Percentiles rank a stretch among this genome's conserved stretches.
These are phyloP conservation scores for Xylocampa areola DNA, from an alignment of 2,888 invertebrate species.

Conservation along the genomic window DNA sequence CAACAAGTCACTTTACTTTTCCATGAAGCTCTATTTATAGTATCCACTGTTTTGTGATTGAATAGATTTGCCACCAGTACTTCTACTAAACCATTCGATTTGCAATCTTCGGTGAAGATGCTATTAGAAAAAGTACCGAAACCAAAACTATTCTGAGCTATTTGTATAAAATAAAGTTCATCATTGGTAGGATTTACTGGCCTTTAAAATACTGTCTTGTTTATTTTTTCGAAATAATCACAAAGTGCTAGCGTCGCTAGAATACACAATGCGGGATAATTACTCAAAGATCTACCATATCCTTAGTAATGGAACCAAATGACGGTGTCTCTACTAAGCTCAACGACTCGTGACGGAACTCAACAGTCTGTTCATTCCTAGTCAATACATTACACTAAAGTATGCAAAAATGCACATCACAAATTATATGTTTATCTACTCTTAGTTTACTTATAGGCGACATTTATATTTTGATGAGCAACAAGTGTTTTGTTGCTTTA, in stretches of 20 bases:
- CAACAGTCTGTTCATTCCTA: slow-evolving; percentile 52
- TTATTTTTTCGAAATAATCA: background rate
- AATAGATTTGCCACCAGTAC: too few species aligned
- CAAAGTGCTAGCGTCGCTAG: slow-evolving; percentile 47
- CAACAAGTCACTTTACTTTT: background rate
- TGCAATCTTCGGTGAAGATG: too few species aligned
- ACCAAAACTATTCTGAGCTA: too few species aligned
- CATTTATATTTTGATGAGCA: slow-evolving; percentile 61
- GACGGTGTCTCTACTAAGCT: slow-evolving; percentile 79
- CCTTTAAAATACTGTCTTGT: background rate
- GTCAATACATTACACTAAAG: slow-evolving; percentile 61
- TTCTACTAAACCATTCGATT: too few species aligned
- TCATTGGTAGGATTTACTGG: background rate
- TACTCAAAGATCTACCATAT: slow-evolving; percentile 34
- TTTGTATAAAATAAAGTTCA: too few species aligned
- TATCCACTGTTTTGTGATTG: too few species aligned
- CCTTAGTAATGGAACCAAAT: slow-evolving; percentile 67
- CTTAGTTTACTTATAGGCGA: slow-evolving; percentile 37
- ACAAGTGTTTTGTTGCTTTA: slow-evolving; percentile 3
- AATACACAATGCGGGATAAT: slow-evolving; percentile 64
- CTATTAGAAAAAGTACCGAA: background rate
- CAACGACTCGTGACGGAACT: slow-evolving; percentile 60
- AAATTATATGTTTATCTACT: slow-evolving; percentile 60
- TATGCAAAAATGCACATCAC: slow-evolving; percentile 62
- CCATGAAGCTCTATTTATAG: background rate